Conservation (phyloP, 2,797 vertebrate genomes). For the Sebastes kiyomatsui region DNA sequence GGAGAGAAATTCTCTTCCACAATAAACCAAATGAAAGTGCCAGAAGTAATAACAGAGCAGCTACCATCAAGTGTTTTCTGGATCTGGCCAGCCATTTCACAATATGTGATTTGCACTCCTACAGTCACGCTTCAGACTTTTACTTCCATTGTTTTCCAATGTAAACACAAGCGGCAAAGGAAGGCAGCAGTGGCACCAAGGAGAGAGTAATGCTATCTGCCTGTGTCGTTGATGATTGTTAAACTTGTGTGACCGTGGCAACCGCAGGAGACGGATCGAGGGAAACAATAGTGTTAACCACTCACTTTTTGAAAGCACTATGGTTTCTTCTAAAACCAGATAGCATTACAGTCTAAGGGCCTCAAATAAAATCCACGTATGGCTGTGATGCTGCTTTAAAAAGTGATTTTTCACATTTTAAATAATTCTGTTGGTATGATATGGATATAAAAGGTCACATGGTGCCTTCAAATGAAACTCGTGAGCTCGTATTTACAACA, state of each 20-base stretch:
- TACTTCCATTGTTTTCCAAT: not conserved
- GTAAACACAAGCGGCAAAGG: not conserved
- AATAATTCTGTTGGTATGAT: not conserved
- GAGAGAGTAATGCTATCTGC: not conserved
- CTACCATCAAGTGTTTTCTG: not conserved
- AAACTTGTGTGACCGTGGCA: not conserved
- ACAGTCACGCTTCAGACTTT: not conserved
- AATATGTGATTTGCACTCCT: not conserved
- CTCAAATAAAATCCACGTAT: not conserved
- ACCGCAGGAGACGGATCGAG: not conserved
- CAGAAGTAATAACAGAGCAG: not conserved
- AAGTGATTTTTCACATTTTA: not conserved
- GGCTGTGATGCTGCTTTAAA: not conserved
- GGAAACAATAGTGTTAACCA: not conserved
- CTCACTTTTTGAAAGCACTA: not conserved
- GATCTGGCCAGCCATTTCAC: not conserved
- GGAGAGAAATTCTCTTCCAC: not conserved
- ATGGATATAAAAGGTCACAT: not conserved
- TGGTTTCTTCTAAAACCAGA: not conserved
- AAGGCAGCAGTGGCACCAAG: not conserved
- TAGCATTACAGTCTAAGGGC: not conserved
- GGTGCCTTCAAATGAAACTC: too few relatives aligned
- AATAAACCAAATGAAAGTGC: not conserved
- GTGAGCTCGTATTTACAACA: too few relatives aligned
- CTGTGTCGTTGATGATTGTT: not conserved